Evolutionary conservation across 2,888 invertebrate genomes (phyloP), one percentile per base, ranked within the genome.

Genomic region (Gymnosoma rotundatum): DNA sequence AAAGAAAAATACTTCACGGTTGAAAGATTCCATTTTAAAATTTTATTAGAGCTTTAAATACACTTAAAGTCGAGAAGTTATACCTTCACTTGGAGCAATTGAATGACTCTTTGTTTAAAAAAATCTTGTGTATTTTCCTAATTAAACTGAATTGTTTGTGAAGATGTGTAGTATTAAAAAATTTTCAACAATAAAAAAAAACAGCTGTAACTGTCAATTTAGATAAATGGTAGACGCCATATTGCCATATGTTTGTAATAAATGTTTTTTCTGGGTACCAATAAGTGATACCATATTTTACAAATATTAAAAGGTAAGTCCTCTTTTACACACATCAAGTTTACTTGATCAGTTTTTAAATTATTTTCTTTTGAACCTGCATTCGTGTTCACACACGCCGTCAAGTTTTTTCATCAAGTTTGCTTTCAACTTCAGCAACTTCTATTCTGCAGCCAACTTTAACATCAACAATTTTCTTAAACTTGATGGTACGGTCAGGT

Each of bases 141-240:
- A 45, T 7, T 63, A 61, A 67, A 45, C 25, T 7, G 20, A n/a
- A 4, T 58, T 81, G 69, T 69, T 80, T 74, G 42, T 67, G 42
- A 25, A 8, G 54, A 63, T 64, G 63, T 50, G 69, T 67, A 75
- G 56, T 69, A 50, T 36, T 48, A 36, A 48, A 42, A 42, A 1
- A 10, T 20, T 20, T 52, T 67, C 18, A 56, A 56, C 16, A 12
- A 60, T 38, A 58, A 73, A 67, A 18, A 74, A 67, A 18, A 74
- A 74, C 75, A 81, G 61, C 69, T 74, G 61, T 1, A 36, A 0
- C 21, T 67, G 60, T 45, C 32, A 66, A 45, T 3, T 25, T 3
- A 9, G n/a, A 14, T 32, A 32, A 42, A 6, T 20, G 3, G n/a
- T 10, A 32, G 54, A 38, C 66, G 56, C 67, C 50, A 67, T 38